A percentile compares a stretch with the other conserved stretches of the same genome.
phyloP scores from a whole-genome alignment of 2,113 vertebrate genomes.

The Micromys minutus region DNA sequence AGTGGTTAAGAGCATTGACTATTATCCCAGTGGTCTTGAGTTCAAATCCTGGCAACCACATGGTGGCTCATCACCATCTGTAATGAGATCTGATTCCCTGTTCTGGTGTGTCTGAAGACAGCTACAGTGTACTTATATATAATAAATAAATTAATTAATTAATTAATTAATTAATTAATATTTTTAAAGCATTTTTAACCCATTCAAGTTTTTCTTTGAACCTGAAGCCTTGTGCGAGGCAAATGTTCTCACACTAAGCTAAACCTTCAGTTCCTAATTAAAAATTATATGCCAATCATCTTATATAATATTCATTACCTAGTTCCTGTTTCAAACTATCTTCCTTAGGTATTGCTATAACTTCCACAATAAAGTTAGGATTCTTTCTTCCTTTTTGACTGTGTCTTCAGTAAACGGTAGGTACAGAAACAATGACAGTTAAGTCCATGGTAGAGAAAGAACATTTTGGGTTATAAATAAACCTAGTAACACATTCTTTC shows the following conservation, averaged over 20 bases:
- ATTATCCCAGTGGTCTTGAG: too few species aligned
- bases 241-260: neutral
- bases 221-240: neutral
- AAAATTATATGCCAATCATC: neutral
- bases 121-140: too few species aligned
- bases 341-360: neutral
- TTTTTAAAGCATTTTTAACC: too few species aligned
- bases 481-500: neutral
- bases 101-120: too few species aligned
- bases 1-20: too few species aligned
- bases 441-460: neutral
- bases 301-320: neutral
- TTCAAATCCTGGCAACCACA: too few species aligned
- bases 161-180: too few species aligned
- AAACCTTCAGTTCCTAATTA: neutral
- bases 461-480: neutral
- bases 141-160: too few species aligned
- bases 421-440: neutral
- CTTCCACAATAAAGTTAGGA: neutral
- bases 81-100: too few species aligned
- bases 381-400: neutral
- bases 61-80: too few species aligned
- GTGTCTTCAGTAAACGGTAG: neutral
- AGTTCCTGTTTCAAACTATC: neutral
- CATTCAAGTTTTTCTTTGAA: neutral